Evolutionary conservation across 2,888 invertebrate species (phyloP).

Genomic region (Nephrotoma appendiculata): DNA sequence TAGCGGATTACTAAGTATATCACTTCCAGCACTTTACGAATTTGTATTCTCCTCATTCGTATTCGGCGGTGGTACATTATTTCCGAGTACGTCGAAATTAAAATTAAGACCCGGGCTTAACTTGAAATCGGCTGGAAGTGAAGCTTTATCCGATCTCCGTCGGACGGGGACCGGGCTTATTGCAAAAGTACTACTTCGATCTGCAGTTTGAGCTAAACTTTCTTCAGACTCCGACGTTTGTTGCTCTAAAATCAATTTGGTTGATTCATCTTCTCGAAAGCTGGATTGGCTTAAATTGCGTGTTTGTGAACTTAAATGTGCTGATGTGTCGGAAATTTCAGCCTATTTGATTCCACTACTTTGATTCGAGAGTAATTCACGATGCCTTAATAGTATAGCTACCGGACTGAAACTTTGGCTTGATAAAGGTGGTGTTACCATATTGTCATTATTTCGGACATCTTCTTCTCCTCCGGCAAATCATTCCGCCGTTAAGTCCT

Average conservation of each 20-base stretch:
- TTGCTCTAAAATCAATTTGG: conserved; percentile 20
- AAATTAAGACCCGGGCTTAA: neutral
- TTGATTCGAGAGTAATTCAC: conserved; percentile 10
- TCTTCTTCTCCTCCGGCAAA: no score
- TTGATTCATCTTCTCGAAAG: conserved; percentile 16
- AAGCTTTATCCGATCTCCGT: neutral
- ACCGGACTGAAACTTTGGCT: conserved; percentile 46
- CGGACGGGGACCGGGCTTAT: conserved; percentile 26
- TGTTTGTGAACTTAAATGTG: conserved; percentile 43
- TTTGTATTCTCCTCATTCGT: neutral
- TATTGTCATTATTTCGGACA: no score
- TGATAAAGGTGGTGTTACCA: conserved; percentile 48
- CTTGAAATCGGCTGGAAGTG: neutral
- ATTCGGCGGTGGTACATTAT: neutral
- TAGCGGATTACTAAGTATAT: conserved; percentile 13
- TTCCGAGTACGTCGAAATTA: neutral
- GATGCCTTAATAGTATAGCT: conserved; percentile 36
- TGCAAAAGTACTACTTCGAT: conserved; percentile 30
- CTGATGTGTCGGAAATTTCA: conserved; percentile 42
- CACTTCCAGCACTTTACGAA: conserved; percentile 16
- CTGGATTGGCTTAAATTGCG: conserved; percentile 39
- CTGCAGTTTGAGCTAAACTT: conserved; percentile 28
- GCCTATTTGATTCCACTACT: conserved; percentile 21
- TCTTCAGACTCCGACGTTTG: conserved; percentile 12
- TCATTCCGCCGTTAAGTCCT: conserved; percentile 27